Percentiles rank a stretch among this genome's conserved stretches.
Conservation (phyloP, 2,113 vertebrate species). For the Bolborhynchus lineola region DNA sequence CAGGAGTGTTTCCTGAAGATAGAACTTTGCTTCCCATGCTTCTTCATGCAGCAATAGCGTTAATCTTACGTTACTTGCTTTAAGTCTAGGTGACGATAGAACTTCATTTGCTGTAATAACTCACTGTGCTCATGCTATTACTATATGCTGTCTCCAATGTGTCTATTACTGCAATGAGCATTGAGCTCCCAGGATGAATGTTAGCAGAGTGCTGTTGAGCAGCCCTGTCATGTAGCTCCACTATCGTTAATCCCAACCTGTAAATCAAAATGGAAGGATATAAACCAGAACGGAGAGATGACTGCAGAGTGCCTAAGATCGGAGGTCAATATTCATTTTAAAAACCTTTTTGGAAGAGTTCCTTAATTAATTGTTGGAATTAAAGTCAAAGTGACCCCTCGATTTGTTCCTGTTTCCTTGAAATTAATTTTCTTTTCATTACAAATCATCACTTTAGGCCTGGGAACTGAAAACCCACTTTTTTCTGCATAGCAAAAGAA, state of each 20-base stretch:
- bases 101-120: neutral
- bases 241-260: neutral
- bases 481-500: neutral
- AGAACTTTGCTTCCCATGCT: neutral
- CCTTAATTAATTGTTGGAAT: slow-evolving; percentile 65
- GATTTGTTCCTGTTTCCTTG: slow-evolving; percentile 21
- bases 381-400: slow-evolving; percentile 58
- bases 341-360: slow-evolving; percentile 49
- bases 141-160: neutral
- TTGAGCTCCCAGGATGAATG: neutral
- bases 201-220: neutral
- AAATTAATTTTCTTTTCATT: slow-evolving; percentile 45
- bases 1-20: neutral
- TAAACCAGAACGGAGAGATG: slow-evolving; percentile 37
- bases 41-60: neutral
- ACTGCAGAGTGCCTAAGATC: slow-evolving; percentile 19
- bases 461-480: neutral
- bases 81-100: neutral
- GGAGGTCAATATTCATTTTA: slow-evolving; percentile 60
- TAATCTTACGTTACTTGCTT: neutral
- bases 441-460: neutral
- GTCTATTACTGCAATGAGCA: neutral
- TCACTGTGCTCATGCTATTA: rapidly evolving
- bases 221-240: neutral
- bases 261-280: slow-evolving; percentile 34